Evolutionary conservation across 2,113 vertebrate genomes (phyloP).

Genomic region (Phoenicopterus ruber): DNA sequence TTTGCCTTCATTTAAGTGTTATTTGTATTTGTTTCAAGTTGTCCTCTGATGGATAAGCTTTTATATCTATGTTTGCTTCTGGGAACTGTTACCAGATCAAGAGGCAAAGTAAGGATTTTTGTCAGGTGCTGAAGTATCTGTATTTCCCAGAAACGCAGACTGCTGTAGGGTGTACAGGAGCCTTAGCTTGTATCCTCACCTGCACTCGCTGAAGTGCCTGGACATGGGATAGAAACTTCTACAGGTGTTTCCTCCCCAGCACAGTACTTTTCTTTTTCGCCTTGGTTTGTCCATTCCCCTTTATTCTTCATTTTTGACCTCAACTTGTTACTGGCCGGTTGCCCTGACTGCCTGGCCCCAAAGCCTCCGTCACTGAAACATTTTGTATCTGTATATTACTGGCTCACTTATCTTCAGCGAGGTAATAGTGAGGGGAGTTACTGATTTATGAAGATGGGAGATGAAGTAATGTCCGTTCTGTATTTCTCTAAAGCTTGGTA

Average conservation of each 20-base stretch:
- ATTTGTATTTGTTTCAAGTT: slow-evolving; percentile 35
- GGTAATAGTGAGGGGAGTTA: background rate
- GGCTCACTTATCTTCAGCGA: background rate
- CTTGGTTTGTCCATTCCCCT: background rate
- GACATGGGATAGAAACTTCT: background rate
- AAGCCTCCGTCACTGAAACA: background rate
- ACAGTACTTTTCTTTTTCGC: background rate
- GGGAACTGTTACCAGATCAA: background rate
- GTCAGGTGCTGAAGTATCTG: background rate
- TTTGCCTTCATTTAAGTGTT: slow-evolving; percentile 15
- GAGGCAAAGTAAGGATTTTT: background rate
- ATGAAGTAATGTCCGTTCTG: background rate
- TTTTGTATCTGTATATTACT: background rate
- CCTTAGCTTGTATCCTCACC: background rate
- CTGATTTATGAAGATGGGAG: background rate
- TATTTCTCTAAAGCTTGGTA: background rate
- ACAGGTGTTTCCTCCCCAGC: background rate
- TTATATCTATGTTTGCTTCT: background rate
- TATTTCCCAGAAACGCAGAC: background rate
- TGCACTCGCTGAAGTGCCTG: background rate
- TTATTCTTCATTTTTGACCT: background rate
- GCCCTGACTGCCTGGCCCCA: background rate
- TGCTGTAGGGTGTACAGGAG: background rate
- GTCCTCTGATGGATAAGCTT: background rate
- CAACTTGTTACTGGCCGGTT: background rate